Conservation (phyloP, 2,888 invertebrate species). For the Polyommatus icarus region DNA sequence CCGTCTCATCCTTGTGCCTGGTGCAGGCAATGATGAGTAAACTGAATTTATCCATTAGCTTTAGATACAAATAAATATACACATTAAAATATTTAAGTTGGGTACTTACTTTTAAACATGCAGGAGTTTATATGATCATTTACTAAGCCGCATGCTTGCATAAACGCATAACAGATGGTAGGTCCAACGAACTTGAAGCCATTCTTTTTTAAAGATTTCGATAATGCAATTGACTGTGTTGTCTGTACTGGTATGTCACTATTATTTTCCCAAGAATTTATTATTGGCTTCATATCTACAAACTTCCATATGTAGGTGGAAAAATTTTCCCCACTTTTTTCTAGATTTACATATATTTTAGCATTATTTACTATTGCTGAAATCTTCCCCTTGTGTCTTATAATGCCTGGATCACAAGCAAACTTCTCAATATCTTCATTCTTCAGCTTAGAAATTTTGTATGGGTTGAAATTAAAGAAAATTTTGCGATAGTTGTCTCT, state of each 20-base stretch:
- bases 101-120: constrained; percentile 32
- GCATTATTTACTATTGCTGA: constrained; percentile 65
- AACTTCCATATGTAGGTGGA: constrained; percentile 65
- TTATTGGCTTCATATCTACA: constrained; percentile 56
- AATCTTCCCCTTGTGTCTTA: constrained; percentile 66
- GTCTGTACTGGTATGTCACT: constrained; percentile 60
- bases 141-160: constrained; percentile 73
- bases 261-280: constrained; percentile 55
- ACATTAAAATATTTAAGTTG: too few relatives aligned
- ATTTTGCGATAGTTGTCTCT: constrained; percentile 56
- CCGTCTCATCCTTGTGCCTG: too few relatives aligned
- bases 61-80: too few relatives aligned
- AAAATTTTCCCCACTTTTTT: constrained; percentile 57
- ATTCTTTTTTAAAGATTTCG: constrained; percentile 59
- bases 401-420: constrained; percentile 50
- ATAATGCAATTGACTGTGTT: constrained; percentile 51
- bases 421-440: constrained; percentile 50
- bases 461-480: constrained; percentile 61
- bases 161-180: constrained; percentile 70
- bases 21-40: too few relatives aligned
- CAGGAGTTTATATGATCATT: constrained; percentile 63
- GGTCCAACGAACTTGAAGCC: constrained; percentile 68
- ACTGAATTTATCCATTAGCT: too few relatives aligned
- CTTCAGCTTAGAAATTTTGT: constrained; percentile 51
- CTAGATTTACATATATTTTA: constrained; percentile 59